These are phyloP conservation scores for Rhamnusium bicolor DNA, from an alignment of 2,888 invertebrate genomes.

Conservation along the genomic window DNA sequence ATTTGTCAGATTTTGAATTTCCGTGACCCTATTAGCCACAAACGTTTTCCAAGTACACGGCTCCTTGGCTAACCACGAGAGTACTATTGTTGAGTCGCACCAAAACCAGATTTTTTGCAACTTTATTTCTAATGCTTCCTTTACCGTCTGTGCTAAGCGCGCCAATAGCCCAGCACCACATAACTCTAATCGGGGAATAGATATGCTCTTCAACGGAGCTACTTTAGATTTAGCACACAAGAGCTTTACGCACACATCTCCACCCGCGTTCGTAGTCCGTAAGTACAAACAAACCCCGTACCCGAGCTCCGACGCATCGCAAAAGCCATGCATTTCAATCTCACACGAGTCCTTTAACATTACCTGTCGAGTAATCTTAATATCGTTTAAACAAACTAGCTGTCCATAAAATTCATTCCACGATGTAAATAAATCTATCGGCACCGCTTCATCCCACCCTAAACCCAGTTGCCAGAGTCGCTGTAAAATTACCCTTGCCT, in stretches of 20 bases:
- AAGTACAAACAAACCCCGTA: background rate
- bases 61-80: background rate
- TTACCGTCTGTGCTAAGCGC: background rate
- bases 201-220: background rate
- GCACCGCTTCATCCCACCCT: background rate
- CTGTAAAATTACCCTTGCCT: no score
- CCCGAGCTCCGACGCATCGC: background rate
- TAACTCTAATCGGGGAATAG: background rate
- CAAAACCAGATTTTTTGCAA: background rate
- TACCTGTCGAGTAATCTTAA: background rate
- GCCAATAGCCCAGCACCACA: no score
- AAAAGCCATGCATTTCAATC: background rate
- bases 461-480: no score
- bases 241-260: background rate
- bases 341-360: no score
- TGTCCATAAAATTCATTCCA: background rate
- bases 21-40: conserved; percentile 14
- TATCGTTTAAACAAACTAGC: background rate
- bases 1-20: conserved; percentile 6
- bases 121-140: background rate
- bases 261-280: background rate
- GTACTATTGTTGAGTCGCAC: background rate
- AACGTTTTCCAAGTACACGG: conserved; percentile 11
- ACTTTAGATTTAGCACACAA: background rate
- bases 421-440: no score